A percentile compares a stretch with the other conserved stretches of the same genome.
Conservation (phyloP, 2,113 vertebrate species). For the Ondatra zibethicus region DNA sequence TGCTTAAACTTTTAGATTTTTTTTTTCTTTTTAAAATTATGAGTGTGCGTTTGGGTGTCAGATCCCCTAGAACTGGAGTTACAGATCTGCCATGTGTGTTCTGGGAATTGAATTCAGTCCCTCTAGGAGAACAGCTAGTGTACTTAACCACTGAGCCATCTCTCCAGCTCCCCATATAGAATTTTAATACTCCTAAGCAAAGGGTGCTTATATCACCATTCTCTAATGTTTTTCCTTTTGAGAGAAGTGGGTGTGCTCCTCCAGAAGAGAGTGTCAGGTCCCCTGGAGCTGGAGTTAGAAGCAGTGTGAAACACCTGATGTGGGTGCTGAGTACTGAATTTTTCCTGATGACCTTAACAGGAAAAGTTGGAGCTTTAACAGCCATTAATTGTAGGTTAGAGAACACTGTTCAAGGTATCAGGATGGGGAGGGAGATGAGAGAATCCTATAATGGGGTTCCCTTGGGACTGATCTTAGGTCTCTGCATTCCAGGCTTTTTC, state of each 20-base stretch:
- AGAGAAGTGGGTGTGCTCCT: background rate
- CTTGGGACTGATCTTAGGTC: background rate
- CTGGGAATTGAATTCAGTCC: background rate
- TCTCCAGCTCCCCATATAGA: no score
- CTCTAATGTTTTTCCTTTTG: background rate
- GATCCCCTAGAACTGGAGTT: background rate
- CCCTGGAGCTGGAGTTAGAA: background rate
- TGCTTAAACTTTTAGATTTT: background rate
- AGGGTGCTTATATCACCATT: background rate
- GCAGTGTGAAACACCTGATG: background rate
- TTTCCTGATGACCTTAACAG: slow-evolving; percentile 19
- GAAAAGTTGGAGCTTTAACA: background rate
- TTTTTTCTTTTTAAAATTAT: background rate
- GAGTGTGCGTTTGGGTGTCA: background rate
- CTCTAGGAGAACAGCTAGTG: background rate
- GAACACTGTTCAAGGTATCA: background rate
- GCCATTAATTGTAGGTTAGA: background rate
- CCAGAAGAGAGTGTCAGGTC: background rate
- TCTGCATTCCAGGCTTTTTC: slow-evolving; percentile 93
- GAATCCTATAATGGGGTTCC: background rate
- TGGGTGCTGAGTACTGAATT: background rate
- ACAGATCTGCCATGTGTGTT: background rate
- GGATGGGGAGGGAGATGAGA: background rate
- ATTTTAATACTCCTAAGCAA: background rate
- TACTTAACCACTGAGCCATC: background rate